phyloP scores from a whole-genome alignment of 2,113 vertebrate genomes.

The Antechinus stuartii region DNA sequence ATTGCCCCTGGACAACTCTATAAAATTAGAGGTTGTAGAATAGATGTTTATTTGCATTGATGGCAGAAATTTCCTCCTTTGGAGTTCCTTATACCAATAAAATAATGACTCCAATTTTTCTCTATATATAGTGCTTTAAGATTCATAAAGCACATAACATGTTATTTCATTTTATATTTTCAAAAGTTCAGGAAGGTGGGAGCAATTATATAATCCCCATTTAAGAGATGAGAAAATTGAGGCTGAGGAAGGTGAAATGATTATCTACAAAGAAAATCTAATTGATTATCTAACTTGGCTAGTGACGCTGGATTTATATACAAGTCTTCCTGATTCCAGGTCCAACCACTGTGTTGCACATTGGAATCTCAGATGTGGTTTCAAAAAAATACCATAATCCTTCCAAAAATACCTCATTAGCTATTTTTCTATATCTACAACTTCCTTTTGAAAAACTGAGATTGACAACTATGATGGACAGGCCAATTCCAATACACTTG shows the following conservation, averaged over 20 bases:
- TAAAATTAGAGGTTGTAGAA: background rate
- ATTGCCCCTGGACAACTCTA: background rate
- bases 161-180: background rate
- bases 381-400: too few species aligned
- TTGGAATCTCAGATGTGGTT: too few species aligned
- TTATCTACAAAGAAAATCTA: background rate
- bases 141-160: too few species aligned
- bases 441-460: conserved; percentile 2
- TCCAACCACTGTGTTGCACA: too few species aligned
- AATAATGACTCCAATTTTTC: background rate
- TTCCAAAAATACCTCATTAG: background rate
- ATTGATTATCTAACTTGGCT: background rate
- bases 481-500: too few species aligned
- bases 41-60: background rate
- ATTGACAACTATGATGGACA: too few species aligned
- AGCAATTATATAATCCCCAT: background rate
- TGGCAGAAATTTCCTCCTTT: background rate
- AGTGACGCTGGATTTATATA: background rate
- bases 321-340: background rate
- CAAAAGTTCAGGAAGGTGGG: background rate
- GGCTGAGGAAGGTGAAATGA: background rate
- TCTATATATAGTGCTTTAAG: background rate
- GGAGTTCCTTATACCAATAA: background rate
- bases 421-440: conserved; percentile 2
- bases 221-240: background rate